These are phyloP conservation scores for Achatina immaculata DNA, from an alignment of 1,140 invertebrate genomes.

Conservation along the genomic window DNA sequence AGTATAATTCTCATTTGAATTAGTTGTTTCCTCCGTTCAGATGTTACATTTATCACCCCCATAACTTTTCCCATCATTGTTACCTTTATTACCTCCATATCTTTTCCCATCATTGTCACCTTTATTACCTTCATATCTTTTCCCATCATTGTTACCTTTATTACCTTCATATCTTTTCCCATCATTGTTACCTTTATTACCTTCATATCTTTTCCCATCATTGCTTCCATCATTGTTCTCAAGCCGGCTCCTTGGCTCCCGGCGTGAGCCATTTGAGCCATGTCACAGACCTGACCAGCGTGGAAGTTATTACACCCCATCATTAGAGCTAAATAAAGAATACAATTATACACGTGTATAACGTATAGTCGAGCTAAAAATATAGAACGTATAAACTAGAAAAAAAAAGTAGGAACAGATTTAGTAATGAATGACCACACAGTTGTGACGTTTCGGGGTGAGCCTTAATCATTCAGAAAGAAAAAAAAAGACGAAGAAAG, in stretches of 20 bases:
- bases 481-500: too few species aligned
- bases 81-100: neutral
- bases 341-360: neutral
- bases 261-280: slow-evolving; percentile 11
- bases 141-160: neutral
- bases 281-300: slow-evolving; percentile 1
- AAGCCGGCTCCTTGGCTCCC: neutral
- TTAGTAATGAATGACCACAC: too few species aligned
- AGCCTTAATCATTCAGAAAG: too few species aligned
- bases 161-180: neutral
- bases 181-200: neutral
- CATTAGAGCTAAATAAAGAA: slow-evolving; percentile 19
- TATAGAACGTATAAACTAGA: too few species aligned
- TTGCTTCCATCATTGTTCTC: slow-evolving; percentile 8
- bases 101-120: neutral
- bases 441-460: too few species aligned
- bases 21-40: neutral
- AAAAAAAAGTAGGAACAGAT: too few species aligned
- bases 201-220: neutral
- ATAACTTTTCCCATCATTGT: neutral
- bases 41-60: neutral
- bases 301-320: slow-evolving; percentile 18
- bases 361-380: too few species aligned
- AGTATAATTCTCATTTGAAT: neutral
- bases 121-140: neutral